Percentiles rank a stretch among this genome's conserved stretches.
Conservation (phyloP, 2,113 vertebrate species). For the Carassius gibelio region DNA sequence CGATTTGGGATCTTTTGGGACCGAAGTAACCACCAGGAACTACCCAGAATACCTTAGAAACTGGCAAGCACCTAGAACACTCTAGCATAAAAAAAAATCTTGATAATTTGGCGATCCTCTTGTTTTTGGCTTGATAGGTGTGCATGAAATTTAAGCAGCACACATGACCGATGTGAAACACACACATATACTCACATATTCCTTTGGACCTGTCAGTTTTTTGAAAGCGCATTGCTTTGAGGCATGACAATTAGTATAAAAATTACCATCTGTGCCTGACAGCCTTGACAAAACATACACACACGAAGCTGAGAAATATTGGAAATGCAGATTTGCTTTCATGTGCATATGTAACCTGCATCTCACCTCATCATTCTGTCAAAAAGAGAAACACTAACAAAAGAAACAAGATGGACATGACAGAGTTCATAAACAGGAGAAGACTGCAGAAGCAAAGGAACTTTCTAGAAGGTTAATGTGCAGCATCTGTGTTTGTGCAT, state of each 20-base stretch:
- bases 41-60: too few species aligned
- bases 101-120: neutral
- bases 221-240: conserved; percentile 6
- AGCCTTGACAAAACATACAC: conserved; percentile 24
- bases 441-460: neutral
- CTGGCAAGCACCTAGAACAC: too few species aligned
- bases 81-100: conserved; percentile 6
- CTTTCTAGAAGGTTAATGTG: neutral
- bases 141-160: conserved; percentile 36
- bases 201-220: neutral
- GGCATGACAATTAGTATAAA: conserved; percentile 30
- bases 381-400: neutral
- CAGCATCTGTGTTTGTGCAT: neutral
- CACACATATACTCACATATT: neutral
- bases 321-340: conserved; percentile 37
- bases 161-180: conserved; percentile 23
- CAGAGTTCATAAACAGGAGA: neutral
- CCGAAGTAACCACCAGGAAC: too few species aligned
- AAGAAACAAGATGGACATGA: neutral
- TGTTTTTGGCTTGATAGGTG: conserved; percentile 6
- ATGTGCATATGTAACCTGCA: conserved; percentile 4
- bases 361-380: conserved; percentile 28
- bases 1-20: too few species aligned
- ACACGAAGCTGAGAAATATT: conserved; percentile 5
- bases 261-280: conserved; percentile 34